Conservation (phyloP, 2,797 vertebrate species). For the Enteromius mattozi region DNA sequence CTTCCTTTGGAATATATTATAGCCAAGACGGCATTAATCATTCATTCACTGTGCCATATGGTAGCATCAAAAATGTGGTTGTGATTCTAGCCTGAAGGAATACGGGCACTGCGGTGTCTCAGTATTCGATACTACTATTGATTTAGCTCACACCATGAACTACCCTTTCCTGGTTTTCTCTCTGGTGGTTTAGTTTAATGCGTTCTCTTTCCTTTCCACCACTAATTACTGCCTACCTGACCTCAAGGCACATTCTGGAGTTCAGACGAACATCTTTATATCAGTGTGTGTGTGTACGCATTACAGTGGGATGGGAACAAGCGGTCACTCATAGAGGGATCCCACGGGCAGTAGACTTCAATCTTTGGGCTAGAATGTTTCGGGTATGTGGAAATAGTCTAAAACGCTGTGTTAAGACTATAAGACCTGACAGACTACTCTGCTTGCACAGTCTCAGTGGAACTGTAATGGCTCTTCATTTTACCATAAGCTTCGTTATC, state of each 20-base stretch:
- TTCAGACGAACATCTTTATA: neutral
- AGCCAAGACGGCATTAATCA: neutral
- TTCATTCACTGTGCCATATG: neutral
- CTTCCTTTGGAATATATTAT: neutral
- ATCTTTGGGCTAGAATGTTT: neutral
- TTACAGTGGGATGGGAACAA: slow-evolving; percentile 4
- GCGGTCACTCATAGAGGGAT: slow-evolving; percentile 10
- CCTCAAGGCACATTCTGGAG: slow-evolving; percentile 16
- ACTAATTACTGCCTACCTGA: slow-evolving; percentile 51
- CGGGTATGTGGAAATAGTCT: slow-evolving; percentile 13
- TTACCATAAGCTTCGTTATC: slow-evolving; percentile 44
- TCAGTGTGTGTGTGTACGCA: slow-evolving; percentile 2
- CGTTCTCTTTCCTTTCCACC: slow-evolving; percentile 17
- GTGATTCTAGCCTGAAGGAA: slow-evolving; percentile 31
- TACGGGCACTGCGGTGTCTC: neutral
- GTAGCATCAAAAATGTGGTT: slow-evolving; percentile 32
- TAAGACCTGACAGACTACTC: slow-evolving; percentile 14
- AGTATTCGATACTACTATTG: slow-evolving; percentile 33
- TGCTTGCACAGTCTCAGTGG: slow-evolving; percentile 11
- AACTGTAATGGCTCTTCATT: slow-evolving; percentile 41
- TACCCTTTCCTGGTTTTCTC: slow-evolving; percentile 20
- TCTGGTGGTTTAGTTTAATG: slow-evolving; percentile 21
- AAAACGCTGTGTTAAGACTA: slow-evolving; percentile 24
- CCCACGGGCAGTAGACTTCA: slow-evolving; percentile 7
- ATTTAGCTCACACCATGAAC: slow-evolving; percentile 41